phyloP scores from a whole-genome alignment of 2,797 vertebrate genomes.

The Myotis pilosus region DNA sequence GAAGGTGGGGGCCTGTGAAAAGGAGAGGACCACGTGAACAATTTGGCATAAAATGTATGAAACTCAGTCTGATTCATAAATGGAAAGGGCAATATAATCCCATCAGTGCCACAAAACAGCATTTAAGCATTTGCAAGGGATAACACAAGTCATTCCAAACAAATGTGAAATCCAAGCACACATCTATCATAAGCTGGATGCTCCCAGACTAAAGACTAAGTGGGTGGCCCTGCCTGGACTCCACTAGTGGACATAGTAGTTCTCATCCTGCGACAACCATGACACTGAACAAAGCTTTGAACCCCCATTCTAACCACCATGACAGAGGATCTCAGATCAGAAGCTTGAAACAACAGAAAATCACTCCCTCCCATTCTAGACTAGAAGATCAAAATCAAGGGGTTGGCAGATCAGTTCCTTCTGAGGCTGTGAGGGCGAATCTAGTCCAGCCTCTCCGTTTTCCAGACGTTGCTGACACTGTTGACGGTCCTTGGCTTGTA shows the following conservation, averaged over 20 bases:
- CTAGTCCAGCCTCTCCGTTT: accelerated
- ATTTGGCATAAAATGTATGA: background rate
- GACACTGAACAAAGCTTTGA: background rate
- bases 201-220: background rate
- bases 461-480: accelerated
- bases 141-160: accelerated
- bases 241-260: accelerated
- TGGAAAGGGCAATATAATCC: accelerated
- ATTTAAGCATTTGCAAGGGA: too few species aligned
- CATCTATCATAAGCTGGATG: background rate
- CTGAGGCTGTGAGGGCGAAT: background rate
- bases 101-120: accelerated
- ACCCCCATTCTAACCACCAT: accelerated
- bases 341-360: background rate
- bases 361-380: background rate
- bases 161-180: background rate
- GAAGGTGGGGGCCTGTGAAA: accelerated
- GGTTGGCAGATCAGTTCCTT: too few species aligned
- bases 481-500: accelerated
- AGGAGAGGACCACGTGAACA: background rate
- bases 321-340: background rate
- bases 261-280: accelerated
- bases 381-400: accelerated
- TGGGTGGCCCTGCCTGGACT: background rate
- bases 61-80: too few species aligned